Conservation (phyloP, 2,888 invertebrate species). For the Ferrisia virgata region DNA sequence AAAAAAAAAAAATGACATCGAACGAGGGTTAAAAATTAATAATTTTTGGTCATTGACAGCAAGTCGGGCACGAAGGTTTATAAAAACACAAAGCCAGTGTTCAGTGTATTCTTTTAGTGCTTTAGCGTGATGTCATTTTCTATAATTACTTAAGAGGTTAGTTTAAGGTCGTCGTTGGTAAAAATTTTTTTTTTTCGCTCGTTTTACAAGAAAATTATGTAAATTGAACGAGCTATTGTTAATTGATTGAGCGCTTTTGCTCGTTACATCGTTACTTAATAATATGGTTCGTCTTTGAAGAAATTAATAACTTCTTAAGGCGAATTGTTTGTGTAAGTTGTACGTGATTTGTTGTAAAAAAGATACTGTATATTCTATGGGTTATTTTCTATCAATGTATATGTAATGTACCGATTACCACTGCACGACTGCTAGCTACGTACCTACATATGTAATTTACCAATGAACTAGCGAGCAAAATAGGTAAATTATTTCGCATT, state of each 20-base stretch:
- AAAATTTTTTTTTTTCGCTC: conserved; percentile 14
- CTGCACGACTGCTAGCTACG: no score
- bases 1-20: neutral
- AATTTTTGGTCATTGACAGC: neutral
- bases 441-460: neutral
- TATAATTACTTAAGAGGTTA: conserved; percentile 10
- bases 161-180: neutral
- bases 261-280: conserved; percentile 7
- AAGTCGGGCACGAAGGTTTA: neutral
- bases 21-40: neutral
- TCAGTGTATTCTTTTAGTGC: neutral
- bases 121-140: neutral
- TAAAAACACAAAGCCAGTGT: neutral
- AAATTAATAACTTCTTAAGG: neutral
- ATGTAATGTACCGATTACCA: no score
- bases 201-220: conserved; percentile 26
- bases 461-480: neutral
- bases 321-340: neutral
- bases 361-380: neutral
- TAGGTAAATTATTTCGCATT: neutral
- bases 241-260: conserved; percentile 25
- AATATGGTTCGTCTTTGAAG: neutral
- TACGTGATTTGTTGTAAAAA: conserved; percentile 3
- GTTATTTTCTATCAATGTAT: neutral
- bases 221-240: conserved; percentile 23